phyloP scores from a whole-genome alignment of 1,140 invertebrate species.

The Cyclargus thomasi region DNA sequence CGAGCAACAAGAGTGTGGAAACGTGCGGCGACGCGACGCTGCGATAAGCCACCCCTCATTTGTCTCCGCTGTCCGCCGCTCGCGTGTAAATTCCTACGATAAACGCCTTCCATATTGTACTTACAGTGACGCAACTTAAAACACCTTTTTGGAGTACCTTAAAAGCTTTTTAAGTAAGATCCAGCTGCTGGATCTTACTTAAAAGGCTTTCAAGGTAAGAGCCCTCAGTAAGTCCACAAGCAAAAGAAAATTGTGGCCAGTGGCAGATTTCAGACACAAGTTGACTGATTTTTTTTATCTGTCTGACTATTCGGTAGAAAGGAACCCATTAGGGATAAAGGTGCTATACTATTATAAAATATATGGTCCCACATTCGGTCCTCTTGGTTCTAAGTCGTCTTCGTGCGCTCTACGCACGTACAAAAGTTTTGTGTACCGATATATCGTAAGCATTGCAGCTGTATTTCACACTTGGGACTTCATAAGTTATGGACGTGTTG shows the following conservation, averaged over 20 bases:
- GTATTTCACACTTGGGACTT: neutral
- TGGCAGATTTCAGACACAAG: no score
- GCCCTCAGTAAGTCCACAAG: no score
- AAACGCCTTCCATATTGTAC: constrained; percentile 53
- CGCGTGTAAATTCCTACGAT: constrained; percentile 64
- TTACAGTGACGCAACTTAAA: constrained; percentile 42
- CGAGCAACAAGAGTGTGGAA: constrained; percentile 36
- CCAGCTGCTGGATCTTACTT: no score
- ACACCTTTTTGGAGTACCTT: constrained; percentile 16
- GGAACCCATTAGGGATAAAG: no score
- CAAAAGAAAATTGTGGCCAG: no score
- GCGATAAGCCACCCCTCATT: constrained; percentile 64
- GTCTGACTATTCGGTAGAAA: no score
- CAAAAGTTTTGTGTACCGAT: neutral
- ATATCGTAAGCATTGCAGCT: neutral
- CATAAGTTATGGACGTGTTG: constrained; percentile 3
- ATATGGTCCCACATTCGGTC: neutral
- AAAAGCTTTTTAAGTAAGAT: neutral
- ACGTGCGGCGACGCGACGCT: constrained; percentile 38
- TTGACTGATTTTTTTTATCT: no score
- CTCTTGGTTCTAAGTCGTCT: neutral
- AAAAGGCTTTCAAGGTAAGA: neutral
- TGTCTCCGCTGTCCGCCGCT: constrained; percentile 56
- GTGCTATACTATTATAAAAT: neutral
- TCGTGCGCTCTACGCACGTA: neutral